Conservation (phyloP, 2,797 vertebrate species). For the Pangasius larnaudii region DNA sequence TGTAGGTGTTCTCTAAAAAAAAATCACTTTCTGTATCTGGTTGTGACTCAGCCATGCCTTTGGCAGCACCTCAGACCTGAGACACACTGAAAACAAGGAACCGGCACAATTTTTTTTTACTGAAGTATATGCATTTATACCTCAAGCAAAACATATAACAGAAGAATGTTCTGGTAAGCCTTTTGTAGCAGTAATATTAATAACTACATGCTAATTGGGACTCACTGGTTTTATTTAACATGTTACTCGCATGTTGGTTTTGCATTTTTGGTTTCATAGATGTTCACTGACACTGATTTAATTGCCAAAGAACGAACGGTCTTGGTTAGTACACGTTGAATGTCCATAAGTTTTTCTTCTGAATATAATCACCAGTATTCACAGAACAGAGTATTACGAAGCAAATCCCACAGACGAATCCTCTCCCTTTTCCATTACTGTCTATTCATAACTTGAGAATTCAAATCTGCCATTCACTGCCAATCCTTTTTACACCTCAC, state of each 20-base stretch:
- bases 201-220: neutral
- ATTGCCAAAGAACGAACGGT: neutral
- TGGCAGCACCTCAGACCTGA: conserved; percentile 32
- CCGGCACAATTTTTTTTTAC: too few species aligned
- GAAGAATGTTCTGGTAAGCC: neutral
- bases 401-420: conserved; percentile 17
- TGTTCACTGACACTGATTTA: neutral
- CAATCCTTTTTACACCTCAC: conserved; percentile 13
- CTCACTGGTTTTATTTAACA: neutral
- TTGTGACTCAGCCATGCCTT: conserved; percentile 29
- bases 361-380: neutral
- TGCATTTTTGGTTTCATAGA: neutral
- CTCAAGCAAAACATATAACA: neutral
- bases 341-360: neutral
- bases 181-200: neutral
- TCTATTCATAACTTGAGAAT: conserved; percentile 7
- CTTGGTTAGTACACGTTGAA: neutral
- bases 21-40: neutral
- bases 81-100: neutral
- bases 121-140: neutral
- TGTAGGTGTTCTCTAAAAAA: conserved; percentile 30
- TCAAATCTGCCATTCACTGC: conserved; percentile 13
- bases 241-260: neutral
- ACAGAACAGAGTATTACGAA: neutral
- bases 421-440: conserved; percentile 4